Base-by-base conservation (phyloP, 2,797 vertebrate species). In the Pipistrellus nathusii region DNA sequence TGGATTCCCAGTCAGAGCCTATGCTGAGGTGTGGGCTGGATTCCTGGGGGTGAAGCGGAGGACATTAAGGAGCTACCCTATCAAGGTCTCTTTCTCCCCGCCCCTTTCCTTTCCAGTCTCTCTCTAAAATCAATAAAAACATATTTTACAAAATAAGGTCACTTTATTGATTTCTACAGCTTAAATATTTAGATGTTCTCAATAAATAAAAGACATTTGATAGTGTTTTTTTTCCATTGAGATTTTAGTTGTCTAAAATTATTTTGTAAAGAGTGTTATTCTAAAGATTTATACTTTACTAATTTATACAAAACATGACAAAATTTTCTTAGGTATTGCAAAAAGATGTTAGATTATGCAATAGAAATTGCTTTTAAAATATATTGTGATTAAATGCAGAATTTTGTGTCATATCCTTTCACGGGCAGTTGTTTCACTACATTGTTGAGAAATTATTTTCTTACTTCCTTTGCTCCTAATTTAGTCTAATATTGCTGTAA, bases 171-270 rank as follows among this genome's bases (percentile, higher is more conserved):
- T 17, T 8, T 38, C 11, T 91, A 62, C 1, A 2, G 0, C 27
- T 71, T 85, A 85, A 78, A n/a, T 95, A 88, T 82, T 87, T 66
- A 44, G 51, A 21, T 78, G n/a, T 46, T 78, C 14, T 92, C n/a
- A 77, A 41, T 9, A 90, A 90, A 38, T 53, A 85, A 82, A 83
- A 68, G 82, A 2, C 1, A 76, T 66, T 62, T 82, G 15, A 6
- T 30, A 83, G 32, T 8, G 1, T 4, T 73, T 80, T 59, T 59
- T 4, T 72, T 71, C 3, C 12, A 46, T 0, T 90, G 48, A 77
- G 6, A 85, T 95, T 83, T 95, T n/a, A 83, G 18, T 53, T 71
- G 15, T 41, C 55, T 38, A 59, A 71, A 85, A 44, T 83, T 17
- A 32, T 64, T 94, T 88, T 69, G 62, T 83, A 69, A 83, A 86